These are phyloP conservation scores for Eretmocerus hayati DNA, from an alignment of 2,888 invertebrate genomes.

Conservation along the genomic window DNA sequence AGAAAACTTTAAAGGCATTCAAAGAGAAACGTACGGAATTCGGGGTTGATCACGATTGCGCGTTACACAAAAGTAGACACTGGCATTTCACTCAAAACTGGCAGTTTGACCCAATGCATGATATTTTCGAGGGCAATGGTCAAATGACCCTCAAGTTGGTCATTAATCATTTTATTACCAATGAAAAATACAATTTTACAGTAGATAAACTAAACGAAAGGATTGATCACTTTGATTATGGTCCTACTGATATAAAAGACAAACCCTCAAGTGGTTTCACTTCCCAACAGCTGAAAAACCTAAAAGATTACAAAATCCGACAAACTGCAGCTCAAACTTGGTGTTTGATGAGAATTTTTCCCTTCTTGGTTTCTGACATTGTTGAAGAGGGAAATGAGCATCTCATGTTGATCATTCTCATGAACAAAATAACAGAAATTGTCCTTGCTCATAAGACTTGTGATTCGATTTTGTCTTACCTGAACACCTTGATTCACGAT, in stretches of 20 bases:
- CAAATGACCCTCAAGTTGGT: constrained; percentile 19
- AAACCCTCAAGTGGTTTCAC: constrained; percentile 22
- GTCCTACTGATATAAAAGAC: too few species aligned
- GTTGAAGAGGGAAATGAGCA: constrained; percentile 14
- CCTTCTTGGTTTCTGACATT: constrained; percentile 19
- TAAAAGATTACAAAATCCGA: constrained; percentile 15
- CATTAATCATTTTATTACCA: constrained; percentile 6
- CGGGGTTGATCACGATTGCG: constrained; percentile 6
- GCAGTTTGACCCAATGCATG: too few species aligned
- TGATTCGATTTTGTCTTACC: not conserved
- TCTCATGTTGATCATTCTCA: constrained; percentile 13
- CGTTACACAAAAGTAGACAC: too few species aligned
- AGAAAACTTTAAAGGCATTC: not conserved
- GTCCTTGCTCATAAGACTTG: constrained; percentile 16
- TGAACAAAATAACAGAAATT: constrained; percentile 19
- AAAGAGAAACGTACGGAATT: constrained; percentile 8
- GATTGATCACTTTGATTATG: constrained; percentile 19
- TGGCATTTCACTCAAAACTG: too few species aligned
- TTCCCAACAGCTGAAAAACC: constrained; percentile 5
- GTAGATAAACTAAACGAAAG: constrained; percentile 13
- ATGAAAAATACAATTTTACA: constrained; percentile 3
- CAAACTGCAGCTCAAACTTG: too few species aligned
- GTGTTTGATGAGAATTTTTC: too few species aligned
- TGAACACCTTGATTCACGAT: not conserved
- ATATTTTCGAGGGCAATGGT: too few species aligned